Evolutionary conservation across 1,140 invertebrate genomes (phyloP), one percentile per base, ranked within the genome.

Genomic region (Drosophila pachea): DNA sequence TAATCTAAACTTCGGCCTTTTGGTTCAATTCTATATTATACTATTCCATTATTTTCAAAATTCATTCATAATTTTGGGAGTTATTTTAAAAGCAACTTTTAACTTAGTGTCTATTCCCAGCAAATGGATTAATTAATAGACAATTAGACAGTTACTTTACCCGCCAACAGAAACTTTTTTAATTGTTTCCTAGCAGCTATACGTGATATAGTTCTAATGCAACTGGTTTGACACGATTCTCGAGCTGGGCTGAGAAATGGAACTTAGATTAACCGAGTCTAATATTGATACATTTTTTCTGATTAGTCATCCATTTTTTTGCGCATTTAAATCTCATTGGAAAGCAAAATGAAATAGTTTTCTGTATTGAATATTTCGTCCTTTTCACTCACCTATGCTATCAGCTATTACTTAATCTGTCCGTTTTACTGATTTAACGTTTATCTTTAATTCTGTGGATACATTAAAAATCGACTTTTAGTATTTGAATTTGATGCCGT

Each of bases 141-240:
- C 22, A 22, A 22, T 22, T 22, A 22, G 22, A 22, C 22, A 2
- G 22, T 22, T 22, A 22, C 22, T 22, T 22, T 22, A 22, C 22
- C 22, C 22, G 22, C 3, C 22, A 22, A 22, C 22, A 3, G 22
- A 22, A 22, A 22, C 22, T 22, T 22, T 3, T 1, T 22, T 22
- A 22, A 22, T 22, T 22, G 22, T 22, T 22, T 22, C 22, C 22
- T 61, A 49, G 43, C 47, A 8, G 31, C 9, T 40, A 38, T 14
- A 52, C 48, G 60, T 67, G 55, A n/a, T 55, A 33, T 16, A 36
- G 12, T 55, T 7, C 12, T 42, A 36, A 33, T 42, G 50, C 22
- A 12, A 54, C 31, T 36, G 42, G 31, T 11, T 31, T 36, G 40
- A 32, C 7, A 5, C 47, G 29, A 31, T 32, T 32, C 9, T 11